phyloP scores from a whole-genome alignment of 2,113 vertebrate genomes.

The cat (Felis catus) region F.catus_Fca126_mat1.0 CM031417.1:140067001-140067500 shows the following conservation, averaged over 20 bases:
- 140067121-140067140: background rate
- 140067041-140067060: background rate
- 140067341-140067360: no score
- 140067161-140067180: slow-evolving; percentile 45
- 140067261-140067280: no score
- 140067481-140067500: accelerated
- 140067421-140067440: slow-evolving; percentile 31
- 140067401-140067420: no score
- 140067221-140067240: no score
- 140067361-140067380: no score
- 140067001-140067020: background rate
- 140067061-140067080: background rate
- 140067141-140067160: slow-evolving; percentile 55
- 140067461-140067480: background rate
- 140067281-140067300: no score
- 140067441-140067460: slow-evolving; percentile 13
- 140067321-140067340: no score
- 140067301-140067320: no score
- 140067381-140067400: no score
- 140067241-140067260: no score
- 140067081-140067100: accelerated
- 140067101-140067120: background rate
- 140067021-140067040: background rate
- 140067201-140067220: no score
- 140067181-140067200: slow-evolving; percentile 43